These are phyloP conservation scores for Proisotoma minuta DNA, from an alignment of 2,888 invertebrate species.

Conservation along the genomic window DNA sequence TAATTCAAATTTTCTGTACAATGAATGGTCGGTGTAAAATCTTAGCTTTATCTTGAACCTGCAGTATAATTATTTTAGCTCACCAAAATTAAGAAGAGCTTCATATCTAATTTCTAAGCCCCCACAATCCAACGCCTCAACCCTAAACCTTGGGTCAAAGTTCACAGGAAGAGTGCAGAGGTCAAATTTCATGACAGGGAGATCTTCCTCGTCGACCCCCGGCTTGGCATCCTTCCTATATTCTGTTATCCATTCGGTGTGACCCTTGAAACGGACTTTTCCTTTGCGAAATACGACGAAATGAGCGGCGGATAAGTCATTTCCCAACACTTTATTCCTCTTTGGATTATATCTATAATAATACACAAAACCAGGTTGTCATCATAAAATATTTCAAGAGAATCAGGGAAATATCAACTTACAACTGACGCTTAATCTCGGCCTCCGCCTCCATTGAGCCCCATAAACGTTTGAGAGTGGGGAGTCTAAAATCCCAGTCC, in stretches of 20 bases:
- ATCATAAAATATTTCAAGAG: background rate
- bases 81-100: constrained; percentile 69
- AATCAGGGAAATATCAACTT: constrained; percentile 6
- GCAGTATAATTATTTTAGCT: constrained; percentile 16
- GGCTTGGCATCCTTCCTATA: constrained; percentile 53
- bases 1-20: constrained; percentile 58
- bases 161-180: constrained; percentile 58
- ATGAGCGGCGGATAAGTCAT: constrained; percentile 70
- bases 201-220: constrained; percentile 30
- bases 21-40: background rate
- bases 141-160: constrained; percentile 59
- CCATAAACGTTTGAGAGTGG: constrained; percentile 25
- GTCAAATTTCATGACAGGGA: constrained; percentile 42
- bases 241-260: constrained; percentile 55
- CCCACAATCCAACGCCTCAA: constrained; percentile 78
- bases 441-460: constrained; percentile 5
- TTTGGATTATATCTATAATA: constrained; percentile 32
- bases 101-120: constrained; percentile 68
- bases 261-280: constrained; percentile 61
- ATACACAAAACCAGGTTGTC: background rate
- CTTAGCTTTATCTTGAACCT: background rate
- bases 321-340: constrained; percentile 31
- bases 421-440: constrained; percentile 32
- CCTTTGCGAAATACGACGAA: constrained; percentile 74
- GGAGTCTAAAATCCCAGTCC: constrained; percentile 34